phyloP scores from a whole-genome alignment of 1,140 invertebrate genomes.

The Tribolium madens region DNA sequence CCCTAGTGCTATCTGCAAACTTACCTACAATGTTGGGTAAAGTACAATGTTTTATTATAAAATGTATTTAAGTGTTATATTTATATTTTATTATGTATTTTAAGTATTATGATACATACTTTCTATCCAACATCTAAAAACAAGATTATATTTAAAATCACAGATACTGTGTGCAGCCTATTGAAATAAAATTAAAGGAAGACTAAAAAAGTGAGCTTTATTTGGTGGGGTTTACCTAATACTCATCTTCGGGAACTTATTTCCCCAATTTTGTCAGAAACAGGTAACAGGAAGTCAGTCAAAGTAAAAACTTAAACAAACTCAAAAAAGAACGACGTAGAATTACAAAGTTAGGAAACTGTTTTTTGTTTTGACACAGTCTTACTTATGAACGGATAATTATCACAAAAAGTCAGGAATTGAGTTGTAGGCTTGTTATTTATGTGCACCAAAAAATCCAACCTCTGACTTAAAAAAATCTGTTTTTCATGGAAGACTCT shows the following conservation, averaged over 20 bases:
- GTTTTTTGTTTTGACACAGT: too few relatives aligned
- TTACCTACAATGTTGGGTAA: not conserved
- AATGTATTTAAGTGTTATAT: constrained; percentile 30
- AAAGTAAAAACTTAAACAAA: too few relatives aligned
- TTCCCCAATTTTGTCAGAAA: not conserved
- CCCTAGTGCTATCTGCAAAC: not conserved
- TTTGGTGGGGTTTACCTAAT: not conserved
- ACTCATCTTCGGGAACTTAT: not conserved
- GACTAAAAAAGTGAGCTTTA: constrained; percentile 33
- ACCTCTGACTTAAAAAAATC: not conserved
- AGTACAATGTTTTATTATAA: constrained; percentile 17
- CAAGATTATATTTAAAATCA: constrained; percentile 25
- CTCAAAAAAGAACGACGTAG: not conserved
- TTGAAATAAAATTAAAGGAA: constrained; percentile 38
- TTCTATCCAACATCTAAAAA: constrained; percentile 14
- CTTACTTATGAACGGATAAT: not conserved
- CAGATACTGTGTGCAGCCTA: constrained; percentile 24
- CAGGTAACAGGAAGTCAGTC: not conserved
- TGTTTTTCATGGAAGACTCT: constrained; percentile 11
- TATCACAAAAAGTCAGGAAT: not conserved
- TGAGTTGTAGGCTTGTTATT: not conserved
- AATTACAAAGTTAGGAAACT: not conserved
- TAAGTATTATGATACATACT: constrained; percentile 16
- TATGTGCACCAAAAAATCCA: not conserved
- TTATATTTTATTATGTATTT: constrained; percentile 38